Evolutionary conservation across 2,888 invertebrate genomes (phyloP).

Genomic region (Papilio elwesi): DNA sequence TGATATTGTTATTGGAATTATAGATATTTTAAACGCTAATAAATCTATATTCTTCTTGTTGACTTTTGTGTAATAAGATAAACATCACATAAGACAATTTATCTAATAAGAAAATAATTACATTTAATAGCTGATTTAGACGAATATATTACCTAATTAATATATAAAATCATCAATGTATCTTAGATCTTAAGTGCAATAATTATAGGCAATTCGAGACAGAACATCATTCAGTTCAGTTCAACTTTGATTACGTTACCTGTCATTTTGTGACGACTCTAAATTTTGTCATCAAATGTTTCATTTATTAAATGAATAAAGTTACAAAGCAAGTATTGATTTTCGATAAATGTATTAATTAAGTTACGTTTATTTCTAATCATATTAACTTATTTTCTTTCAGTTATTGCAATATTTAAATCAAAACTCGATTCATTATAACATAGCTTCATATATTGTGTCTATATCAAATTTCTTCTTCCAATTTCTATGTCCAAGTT

Average conservation of each 20-base stretch:
- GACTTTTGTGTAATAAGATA: constrained; percentile 77
- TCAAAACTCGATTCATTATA: background rate
- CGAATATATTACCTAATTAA: constrained; percentile 6
- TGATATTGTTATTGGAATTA: constrained; percentile 82
- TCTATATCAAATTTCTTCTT: background rate
- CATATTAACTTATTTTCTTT: background rate
- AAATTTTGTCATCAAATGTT: no score
- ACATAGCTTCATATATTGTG: background rate
- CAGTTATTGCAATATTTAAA: background rate
- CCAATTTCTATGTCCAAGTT: background rate
- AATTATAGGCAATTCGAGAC: background rate
- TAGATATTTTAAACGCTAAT: constrained; percentile 79
- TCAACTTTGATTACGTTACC: no score
- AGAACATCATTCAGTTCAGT: background rate
- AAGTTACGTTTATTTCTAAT: no score
- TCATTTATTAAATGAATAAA: no score
- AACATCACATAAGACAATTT: constrained; percentile 55
- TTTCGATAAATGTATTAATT: no score
- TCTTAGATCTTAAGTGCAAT: constrained; percentile 21
- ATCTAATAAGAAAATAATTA: constrained; percentile 43
- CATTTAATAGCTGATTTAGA: constrained; percentile 38
- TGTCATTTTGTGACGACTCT: no score
- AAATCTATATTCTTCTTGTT: constrained; percentile 79
- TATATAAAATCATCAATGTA: constrained; percentile 21
- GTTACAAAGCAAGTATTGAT: no score